These are phyloP conservation scores for Rhyzopertha dominica DNA, from an alignment of 1,140 invertebrate genomes.

Conservation along the genomic window DNA sequence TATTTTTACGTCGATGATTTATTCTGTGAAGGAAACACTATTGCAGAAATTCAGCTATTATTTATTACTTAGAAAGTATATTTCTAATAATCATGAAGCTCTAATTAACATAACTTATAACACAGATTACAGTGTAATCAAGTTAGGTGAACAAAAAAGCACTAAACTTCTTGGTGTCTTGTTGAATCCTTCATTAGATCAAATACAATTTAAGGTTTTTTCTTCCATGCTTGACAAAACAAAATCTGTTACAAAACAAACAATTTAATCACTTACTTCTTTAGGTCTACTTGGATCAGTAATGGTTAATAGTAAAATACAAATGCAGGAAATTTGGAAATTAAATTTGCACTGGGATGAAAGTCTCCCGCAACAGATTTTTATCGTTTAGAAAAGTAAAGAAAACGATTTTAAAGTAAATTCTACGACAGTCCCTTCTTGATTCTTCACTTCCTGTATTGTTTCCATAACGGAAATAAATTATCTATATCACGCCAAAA, in stretches of 20 bases:
- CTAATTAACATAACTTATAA: constrained; percentile 1
- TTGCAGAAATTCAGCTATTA: constrained; percentile 18
- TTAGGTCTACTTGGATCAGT: constrained; percentile 31
- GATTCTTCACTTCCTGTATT: no score
- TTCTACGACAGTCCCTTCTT: no score
- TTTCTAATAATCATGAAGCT: constrained; percentile 21
- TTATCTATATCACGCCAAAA: no score
- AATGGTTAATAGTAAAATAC: constrained; percentile 23
- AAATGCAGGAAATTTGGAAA: constrained; percentile 30
- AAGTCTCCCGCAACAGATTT: constrained; percentile 14
- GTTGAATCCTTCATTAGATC: constrained; percentile 6
- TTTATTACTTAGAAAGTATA: constrained; percentile 45
- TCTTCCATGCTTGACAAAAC: background rate
- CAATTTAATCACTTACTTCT: constrained; percentile 20
- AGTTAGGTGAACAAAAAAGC: constrained; percentile 7
- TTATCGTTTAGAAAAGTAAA: no score
- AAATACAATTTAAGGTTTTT: constrained; percentile 9
- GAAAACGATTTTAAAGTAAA: no score
- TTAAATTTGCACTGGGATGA: constrained; percentile 28
- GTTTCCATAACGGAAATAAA: no score
- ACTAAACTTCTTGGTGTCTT: constrained; percentile 10
- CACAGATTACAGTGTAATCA: background rate
- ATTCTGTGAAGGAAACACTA: constrained; percentile 18
- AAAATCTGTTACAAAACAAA: constrained; percentile 20
- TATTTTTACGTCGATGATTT: constrained; percentile 28